Conservation (phyloP, 2,888 invertebrate genomes). For the Pachymerium ferrugineum region DNA sequence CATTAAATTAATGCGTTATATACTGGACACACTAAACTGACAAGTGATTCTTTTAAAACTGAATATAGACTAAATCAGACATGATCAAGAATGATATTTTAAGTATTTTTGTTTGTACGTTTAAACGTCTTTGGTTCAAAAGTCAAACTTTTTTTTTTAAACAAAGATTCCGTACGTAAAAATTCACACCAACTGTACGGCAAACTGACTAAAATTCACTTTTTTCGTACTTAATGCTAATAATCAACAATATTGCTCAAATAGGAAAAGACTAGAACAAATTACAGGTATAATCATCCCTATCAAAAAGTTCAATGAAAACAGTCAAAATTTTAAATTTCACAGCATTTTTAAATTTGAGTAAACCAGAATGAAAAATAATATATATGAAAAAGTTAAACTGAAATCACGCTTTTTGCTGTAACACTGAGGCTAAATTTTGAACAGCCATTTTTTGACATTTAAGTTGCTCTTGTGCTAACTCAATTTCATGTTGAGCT, state of each 20-base stretch:
- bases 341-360: no score
- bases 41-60: neutral
- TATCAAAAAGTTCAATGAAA: no score
- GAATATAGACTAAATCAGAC: neutral
- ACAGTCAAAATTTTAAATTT: no score
- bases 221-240: neutral
- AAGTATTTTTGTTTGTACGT: conserved; percentile 5
- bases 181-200: no score
- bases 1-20: neutral
- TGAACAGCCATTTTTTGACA: conserved; percentile 22
- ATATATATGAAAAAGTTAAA: neutral
- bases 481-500: conserved; percentile 30
- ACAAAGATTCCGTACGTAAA: no score
- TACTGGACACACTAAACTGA: neutral
- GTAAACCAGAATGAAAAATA: no score
- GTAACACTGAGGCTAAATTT: conserved; percentile 26
- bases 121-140: conserved; percentile 15
- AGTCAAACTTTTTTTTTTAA: no score
- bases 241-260: conserved; percentile 22
- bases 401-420: neutral
- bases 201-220: neutral
- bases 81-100: neutral
- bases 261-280: conserved; percentile 14
- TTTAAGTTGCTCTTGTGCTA: conserved; percentile 30
- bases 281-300: no score